Base-by-base conservation (phyloP, 2,888 invertebrate species). In the Chesias legatella region DNA sequence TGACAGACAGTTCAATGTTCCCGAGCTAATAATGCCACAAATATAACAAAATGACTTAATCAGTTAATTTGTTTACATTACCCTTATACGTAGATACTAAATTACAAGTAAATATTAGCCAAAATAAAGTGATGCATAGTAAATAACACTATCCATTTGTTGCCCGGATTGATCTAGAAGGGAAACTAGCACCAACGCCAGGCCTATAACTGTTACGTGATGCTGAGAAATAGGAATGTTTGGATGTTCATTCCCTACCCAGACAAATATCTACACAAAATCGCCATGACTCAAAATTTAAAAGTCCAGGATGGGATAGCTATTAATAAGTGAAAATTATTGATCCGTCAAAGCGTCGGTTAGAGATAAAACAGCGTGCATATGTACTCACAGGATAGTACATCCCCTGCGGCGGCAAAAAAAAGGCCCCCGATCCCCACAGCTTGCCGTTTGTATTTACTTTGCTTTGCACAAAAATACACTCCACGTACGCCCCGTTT, bases 381-480 rank as follows among this genome's bases (percentile, higher is more conserved):
- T 85, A n/a, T n/a, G n/a, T n/a, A 94, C 95, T 95, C 91, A 96
- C 95, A 93, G 95, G 96, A 92, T 96, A 96, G 91, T 95, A 96
- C 93, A 96, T 95, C 93, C 96, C 96, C 94, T 95, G 96, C 90
- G 95, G 95, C 93, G 95, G 95, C 93, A 96, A 94, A 91, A 96
- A 95, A 91, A 94, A 96, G 90, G 95, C 95, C 92, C 95, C 95
- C 90, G 95, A 94, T 91, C 96, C 95, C 96, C 96, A 96, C 96
- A 96, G 96, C 93, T 96, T 96, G 96, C 93, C 93, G 93, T 94
- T 92, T 93, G 90, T 91, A 89, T 90, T 82, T 86, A 85, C 89
- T 89, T 85, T 83, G 73, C 79, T 77, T 70, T 79, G 82, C 90
- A 90, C 90, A 89, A 89, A 88, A 88, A 88, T 79, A 79, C 86